Conservation (phyloP, 2,888 invertebrate genomes). For the Pachydiplax longipennis region DNA sequence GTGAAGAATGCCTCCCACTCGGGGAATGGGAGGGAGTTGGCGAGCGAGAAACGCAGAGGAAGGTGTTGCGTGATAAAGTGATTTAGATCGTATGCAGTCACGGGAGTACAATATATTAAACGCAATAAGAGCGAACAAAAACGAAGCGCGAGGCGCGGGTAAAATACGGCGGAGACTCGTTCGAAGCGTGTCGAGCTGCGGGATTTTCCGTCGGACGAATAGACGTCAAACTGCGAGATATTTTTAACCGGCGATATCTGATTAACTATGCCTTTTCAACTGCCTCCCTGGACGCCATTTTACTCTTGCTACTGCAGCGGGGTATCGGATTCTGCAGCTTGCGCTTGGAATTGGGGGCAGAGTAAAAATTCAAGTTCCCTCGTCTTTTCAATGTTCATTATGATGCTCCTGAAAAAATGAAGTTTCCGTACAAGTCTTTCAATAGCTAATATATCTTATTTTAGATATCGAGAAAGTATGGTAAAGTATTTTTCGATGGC, state of each 20-base stretch:
- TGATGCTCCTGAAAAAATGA: too few relatives aligned
- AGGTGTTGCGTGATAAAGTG: not conserved
- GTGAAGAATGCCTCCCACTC: not conserved
- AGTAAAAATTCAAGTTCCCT: conserved; percentile 52
- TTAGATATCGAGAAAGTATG: too few relatives aligned
- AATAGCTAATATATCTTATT: too few relatives aligned
- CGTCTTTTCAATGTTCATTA: too few relatives aligned
- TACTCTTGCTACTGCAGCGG: conserved; percentile 57
- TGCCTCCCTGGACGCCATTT: too few relatives aligned
- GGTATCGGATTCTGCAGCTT: conserved; percentile 62
- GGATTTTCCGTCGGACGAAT: not conserved
- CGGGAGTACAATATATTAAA: not conserved
- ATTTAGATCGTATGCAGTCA: not conserved
- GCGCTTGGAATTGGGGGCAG: conserved; percentile 57
- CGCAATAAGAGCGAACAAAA: not conserved
- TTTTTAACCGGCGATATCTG: too few relatives aligned
- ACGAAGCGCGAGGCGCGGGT: not conserved
- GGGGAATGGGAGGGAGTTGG: not conserved
- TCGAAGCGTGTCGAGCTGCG: not conserved
- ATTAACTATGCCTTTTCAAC: too few relatives aligned
- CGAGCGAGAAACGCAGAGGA: not conserved
- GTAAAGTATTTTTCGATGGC: too few relatives aligned
- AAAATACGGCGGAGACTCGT: not conserved
- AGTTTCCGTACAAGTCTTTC: too few relatives aligned
- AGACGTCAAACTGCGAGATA: not conserved